Base-by-base conservation (phyloP, 2,113 vertebrate genomes). In the Monopterus albus region DNA sequence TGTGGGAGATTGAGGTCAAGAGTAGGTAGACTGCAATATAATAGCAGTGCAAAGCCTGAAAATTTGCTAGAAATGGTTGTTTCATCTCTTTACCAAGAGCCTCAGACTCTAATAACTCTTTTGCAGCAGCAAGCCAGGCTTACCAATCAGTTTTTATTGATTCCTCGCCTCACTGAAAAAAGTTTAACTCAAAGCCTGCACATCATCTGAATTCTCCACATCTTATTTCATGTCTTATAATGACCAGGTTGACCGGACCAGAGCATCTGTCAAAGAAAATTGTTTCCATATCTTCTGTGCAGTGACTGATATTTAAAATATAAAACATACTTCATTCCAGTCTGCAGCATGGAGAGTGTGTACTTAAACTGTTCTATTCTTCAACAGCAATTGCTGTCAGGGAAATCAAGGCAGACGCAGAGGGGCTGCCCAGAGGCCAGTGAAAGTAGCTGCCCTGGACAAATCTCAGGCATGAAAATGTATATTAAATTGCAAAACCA, bases 1-100 rank as follows among this genome's bases (percentile, higher is more conserved):
- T 79, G 70, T 72, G 50, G 67, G 71, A 87, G 83, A 87, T 88
- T 90, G 87, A 62, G 87, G 89, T 91, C 89, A 90, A 76, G 75
- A 88, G 75, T 40, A 62, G 82, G 31, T 79, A 82, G 66, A 77
- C 18, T n/a, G 72, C 77, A 36, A 59, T 10, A 67, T 69, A 73
- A 82, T 81, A 72, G 72, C 55, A 60, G n/a, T n/a, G n/a, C n/a
- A 39, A 65, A 78, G 66, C 53, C 51, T 39, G 56, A 79, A 42
- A 13, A 60, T 55, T 77, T 55, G 29, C 7, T 47, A 64, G 53
- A 82, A 82, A 83, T 65, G 61, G 40, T 50, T 17, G 64, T 84
- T 75, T 78, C 72, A 70, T 75, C 72, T 52, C 86, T 85, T 84
- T 71, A 81, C 62, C 61, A 65, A 84, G 31, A 59, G 20, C 14